These are phyloP conservation scores for Ceyx melanurus DNA, from an alignment of 2,113 vertebrate genomes.

Conservation along the genomic window DNA sequence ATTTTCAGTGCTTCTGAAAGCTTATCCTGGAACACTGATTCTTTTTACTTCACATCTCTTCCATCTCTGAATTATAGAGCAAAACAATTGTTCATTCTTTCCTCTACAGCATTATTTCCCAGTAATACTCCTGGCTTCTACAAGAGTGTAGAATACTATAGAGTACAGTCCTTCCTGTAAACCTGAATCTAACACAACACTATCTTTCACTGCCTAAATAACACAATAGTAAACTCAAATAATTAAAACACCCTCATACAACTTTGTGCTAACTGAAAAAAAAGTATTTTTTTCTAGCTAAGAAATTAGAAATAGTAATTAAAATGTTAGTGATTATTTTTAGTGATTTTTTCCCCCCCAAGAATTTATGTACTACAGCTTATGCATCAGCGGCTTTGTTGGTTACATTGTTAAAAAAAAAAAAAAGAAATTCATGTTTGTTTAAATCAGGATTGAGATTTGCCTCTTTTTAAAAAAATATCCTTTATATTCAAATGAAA, in stretches of 20 bases:
- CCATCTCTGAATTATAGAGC: neutral
- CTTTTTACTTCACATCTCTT: neutral
- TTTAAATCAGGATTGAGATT: neutral
- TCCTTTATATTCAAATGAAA: neutral
- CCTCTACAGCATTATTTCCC: neutral
- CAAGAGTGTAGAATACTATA: neutral
- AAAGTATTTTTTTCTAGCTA: neutral
- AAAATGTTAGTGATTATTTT: neutral
- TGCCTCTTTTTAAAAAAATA: neutral
- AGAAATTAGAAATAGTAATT: neutral
- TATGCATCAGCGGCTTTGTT: neutral
- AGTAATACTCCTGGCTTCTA: neutral
- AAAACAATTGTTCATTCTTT: neutral
- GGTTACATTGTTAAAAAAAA: neutral
- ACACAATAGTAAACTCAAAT: neutral
- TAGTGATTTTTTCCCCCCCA: neutral
- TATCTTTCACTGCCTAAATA: neutral
- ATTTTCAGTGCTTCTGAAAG: neutral
- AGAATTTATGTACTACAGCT: neutral
- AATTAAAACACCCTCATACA: neutral
- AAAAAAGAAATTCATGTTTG: neutral
- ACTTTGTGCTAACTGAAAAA: neutral
- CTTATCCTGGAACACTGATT: neutral
- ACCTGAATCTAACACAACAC: neutral
- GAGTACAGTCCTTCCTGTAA: neutral